Conservation (phyloP, 1,140 invertebrate species). For the Apolygus lucorum region DNA sequence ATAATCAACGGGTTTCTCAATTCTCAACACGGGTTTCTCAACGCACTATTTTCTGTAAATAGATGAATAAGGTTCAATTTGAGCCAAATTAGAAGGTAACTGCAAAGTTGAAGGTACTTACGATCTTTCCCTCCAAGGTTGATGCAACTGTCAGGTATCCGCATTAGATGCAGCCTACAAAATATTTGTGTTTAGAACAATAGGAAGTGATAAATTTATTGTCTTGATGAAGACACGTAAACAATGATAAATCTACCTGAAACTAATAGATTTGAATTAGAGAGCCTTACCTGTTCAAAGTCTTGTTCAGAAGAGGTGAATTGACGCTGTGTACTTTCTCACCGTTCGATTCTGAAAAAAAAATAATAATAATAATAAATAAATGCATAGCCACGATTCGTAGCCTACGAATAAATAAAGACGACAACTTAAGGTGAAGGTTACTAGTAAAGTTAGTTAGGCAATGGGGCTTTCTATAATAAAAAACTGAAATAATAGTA, state of each 20-base stretch:
- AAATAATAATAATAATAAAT: too few species aligned
- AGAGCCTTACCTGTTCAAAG: not conserved
- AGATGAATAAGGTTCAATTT: too few species aligned
- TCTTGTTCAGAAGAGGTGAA: not conserved
- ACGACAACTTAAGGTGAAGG: too few species aligned
- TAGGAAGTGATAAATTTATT: not conserved
- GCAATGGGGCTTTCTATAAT: too few species aligned
- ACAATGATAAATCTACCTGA: not conserved
- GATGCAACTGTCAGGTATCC: not conserved
- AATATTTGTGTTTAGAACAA: not conserved
- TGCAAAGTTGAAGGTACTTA: not conserved
- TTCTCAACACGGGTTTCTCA: too few species aligned
- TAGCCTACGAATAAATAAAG: too few species aligned
- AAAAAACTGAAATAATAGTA: too few species aligned
- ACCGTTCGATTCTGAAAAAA: not conserved
- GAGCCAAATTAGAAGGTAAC: not conserved
- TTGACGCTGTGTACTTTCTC: not conserved
- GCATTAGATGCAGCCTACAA: not conserved
- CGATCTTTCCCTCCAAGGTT: not conserved
- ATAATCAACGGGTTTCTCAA: too few species aligned
- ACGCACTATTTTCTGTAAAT: too few species aligned
- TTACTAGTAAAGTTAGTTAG: too few species aligned
- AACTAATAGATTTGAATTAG: too few species aligned
- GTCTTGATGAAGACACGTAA: not conserved
- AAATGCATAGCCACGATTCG: too few species aligned